A percentile compares a stretch with the other conserved stretches of the same genome.
Evolutionary conservation across 2,888 invertebrate genomes (phyloP).

Genomic region (Dascillus cervinus): DNA sequence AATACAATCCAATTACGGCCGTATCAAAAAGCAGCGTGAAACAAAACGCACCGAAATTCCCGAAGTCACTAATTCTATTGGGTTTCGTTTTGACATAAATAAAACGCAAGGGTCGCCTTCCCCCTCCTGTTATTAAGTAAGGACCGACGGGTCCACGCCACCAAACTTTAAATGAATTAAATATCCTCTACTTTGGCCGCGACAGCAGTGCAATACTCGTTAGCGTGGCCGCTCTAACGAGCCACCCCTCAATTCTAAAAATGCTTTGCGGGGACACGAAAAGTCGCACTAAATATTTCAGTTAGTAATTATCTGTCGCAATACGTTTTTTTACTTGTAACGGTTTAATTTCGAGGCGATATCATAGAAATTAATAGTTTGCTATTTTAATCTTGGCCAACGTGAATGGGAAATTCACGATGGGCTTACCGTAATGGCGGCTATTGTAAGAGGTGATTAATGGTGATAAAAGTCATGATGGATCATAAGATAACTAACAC

Average conservation of each 20-base stretch:
- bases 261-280: constrained; percentile 15
- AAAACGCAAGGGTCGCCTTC: constrained; percentile 20
- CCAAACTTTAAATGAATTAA: constrained; percentile 29
- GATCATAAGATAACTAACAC: constrained; percentile 22
- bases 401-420: background rate
- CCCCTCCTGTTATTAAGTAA: constrained; percentile 20
- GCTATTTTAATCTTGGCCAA: background rate
- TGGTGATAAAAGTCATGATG: constrained; percentile 24
- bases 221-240: constrained; percentile 16
- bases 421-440: constrained; percentile 15
- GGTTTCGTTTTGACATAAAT: constrained; percentile 21
- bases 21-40: too few relatives aligned
- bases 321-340: too few relatives aligned
- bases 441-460: constrained; percentile 23
- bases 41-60: too few relatives aligned
- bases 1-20: too few relatives aligned
- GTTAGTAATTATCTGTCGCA: too few relatives aligned
- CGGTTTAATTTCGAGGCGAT: too few relatives aligned
- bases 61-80: constrained; percentile 15
- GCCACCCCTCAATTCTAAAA: constrained; percentile 10
- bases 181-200: constrained; percentile 22
- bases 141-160: constrained; percentile 21
- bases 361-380: background rate
- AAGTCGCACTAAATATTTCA: constrained; percentile 15
- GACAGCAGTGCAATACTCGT: constrained; percentile 19